Conservation (phyloP, 1,140 invertebrate species). For the Coptotermes formosanus region DNA sequence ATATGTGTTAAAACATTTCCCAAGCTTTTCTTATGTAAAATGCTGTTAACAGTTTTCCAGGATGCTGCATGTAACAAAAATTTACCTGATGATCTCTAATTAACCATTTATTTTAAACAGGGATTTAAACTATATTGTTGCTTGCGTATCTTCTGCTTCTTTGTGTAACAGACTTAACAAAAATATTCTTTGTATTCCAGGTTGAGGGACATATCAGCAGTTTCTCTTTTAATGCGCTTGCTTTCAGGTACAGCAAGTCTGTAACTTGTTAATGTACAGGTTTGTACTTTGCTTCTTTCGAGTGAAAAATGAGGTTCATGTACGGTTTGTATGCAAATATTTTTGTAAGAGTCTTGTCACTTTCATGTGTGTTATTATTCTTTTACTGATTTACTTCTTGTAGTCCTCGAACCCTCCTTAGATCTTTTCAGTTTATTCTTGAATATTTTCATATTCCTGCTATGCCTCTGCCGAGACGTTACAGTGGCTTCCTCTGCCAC, state of each 20-base stretch:
- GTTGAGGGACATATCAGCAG: background rate
- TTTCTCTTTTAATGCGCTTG: background rate
- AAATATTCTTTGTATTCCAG: background rate
- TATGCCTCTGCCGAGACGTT: background rate
- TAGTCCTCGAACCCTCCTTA: background rate
- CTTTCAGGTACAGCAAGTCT: conserved; percentile 6
- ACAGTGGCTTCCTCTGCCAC: background rate
- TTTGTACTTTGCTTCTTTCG: background rate
- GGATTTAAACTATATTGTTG: background rate
- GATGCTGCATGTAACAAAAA: background rate
- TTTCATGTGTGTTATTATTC: background rate
- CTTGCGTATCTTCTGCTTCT: background rate
- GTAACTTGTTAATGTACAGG: background rate
- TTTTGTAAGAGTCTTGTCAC: background rate
- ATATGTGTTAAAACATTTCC: background rate
- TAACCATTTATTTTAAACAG: background rate
- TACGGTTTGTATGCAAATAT: background rate
- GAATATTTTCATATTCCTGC: background rate
- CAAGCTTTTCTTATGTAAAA: background rate
- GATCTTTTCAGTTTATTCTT: background rate
- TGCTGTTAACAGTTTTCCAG: background rate
- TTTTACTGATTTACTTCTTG: background rate
- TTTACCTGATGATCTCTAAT: background rate
- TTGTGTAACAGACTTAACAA: background rate
- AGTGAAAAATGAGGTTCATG: background rate